phyloP scores from a whole-genome alignment of 2,113 vertebrate genomes.

The Urocitellus parryii region DNA sequence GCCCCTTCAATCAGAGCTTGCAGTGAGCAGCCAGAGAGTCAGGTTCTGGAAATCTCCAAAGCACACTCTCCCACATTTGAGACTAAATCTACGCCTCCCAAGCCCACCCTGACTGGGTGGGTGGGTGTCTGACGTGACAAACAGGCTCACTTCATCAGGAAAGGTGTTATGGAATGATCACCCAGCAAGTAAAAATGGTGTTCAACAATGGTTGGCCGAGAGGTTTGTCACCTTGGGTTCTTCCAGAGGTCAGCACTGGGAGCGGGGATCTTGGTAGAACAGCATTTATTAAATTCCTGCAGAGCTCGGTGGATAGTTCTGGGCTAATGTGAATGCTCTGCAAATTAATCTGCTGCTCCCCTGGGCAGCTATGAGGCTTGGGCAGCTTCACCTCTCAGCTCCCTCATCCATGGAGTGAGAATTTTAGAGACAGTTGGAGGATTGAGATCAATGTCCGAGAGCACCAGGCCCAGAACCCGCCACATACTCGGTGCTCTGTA shows the following conservation, averaged over 20 bases:
- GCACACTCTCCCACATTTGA: not conserved
- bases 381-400: not conserved
- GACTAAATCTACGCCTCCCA: not conserved
- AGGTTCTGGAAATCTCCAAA: not conserved
- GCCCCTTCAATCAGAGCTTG: not conserved
- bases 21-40: not conserved
- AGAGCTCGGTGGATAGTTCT: not conserved
- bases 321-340: not conserved
- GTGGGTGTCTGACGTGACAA: not conserved
- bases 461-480: not conserved
- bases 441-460: not conserved
- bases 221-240: slow-evolving; percentile 27
- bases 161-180: not conserved
- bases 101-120: not conserved
- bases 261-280: not conserved
- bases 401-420: not conserved
- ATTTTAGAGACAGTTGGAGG: not conserved
- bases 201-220: not conserved
- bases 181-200: not conserved
- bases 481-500: not conserved
- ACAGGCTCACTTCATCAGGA: not conserved
- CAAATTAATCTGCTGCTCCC: not conserved
- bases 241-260: not conserved
- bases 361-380: not conserved
- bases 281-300: not conserved